phyloP scores from a whole-genome alignment of 2,888 invertebrate species.

The Podabrus alpinus region DNA sequence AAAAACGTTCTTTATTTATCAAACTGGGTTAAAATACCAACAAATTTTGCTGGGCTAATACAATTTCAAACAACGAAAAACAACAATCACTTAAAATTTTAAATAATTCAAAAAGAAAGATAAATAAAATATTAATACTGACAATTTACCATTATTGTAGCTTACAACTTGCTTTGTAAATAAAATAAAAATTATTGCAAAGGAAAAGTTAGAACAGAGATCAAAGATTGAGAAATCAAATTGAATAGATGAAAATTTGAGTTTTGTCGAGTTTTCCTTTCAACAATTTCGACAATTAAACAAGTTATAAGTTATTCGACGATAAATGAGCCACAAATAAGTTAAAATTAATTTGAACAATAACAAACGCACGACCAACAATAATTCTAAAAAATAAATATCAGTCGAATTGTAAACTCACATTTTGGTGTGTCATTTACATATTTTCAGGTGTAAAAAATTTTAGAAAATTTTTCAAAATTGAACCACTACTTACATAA shows the following conservation, averaged over 20 bases:
- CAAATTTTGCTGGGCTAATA: background rate
- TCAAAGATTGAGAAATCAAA: background rate
- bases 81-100: background rate
- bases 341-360: background rate
- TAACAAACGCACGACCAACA: conserved; percentile 5
- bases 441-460: background rate
- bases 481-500: background rate
- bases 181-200: background rate
- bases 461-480: background rate
- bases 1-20: background rate
- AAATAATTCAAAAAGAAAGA: background rate
- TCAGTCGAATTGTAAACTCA: conserved; percentile 1
- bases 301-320: background rate
- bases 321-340: background rate
- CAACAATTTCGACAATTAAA: background rate
- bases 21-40: background rate
- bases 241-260: background rate
- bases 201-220: background rate
- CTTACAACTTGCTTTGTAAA: background rate
- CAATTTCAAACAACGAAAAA: background rate
- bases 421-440: background rate
- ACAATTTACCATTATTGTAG: background rate
- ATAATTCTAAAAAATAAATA: conserved; percentile 2
- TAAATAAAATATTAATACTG: background rate
- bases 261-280: background rate